These are phyloP conservation scores for Columbina picui DNA, from an alignment of 2,113 vertebrate species.

Conservation along the genomic window DNA sequence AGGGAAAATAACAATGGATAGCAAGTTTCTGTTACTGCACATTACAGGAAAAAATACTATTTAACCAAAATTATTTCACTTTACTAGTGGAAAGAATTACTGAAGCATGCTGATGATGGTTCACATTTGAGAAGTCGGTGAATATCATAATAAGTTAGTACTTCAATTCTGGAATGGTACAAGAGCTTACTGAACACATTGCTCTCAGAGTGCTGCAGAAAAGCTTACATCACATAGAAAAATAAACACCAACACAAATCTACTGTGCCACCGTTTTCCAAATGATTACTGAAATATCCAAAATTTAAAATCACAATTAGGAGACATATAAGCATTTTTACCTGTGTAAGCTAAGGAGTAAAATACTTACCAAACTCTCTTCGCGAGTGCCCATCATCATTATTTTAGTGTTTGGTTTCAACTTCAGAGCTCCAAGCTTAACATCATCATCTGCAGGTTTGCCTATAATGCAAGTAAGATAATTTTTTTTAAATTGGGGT, in stretches of 20 bases:
- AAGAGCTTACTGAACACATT: background rate
- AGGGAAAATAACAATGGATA: background rate
- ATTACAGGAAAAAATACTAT: background rate
- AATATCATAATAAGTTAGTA: background rate
- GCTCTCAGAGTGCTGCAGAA: background rate
- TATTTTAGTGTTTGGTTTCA: slow-evolving; percentile 99
- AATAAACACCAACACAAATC: background rate
- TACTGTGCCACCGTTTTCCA: background rate
- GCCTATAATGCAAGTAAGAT: slow-evolving; percentile 81
- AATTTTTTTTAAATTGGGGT: slow-evolving; percentile 48
- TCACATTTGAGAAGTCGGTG: background rate
- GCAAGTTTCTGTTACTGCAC: background rate
- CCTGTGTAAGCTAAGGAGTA: background rate
- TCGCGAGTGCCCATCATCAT: slow-evolving; percentile 99
- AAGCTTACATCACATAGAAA: background rate
- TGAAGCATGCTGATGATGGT: background rate
- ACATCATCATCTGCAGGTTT: slow-evolving; percentile 95
- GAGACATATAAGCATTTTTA: background rate
- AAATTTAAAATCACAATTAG: background rate
- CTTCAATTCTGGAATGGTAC: background rate
- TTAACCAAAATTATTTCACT: background rate
- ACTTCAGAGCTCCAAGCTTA: slow-evolving; percentile 93
- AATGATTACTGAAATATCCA: background rate
- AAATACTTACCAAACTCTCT: slow-evolving; percentile 91
- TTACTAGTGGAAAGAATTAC: background rate